Base-by-base conservation (phyloP, 2,797 vertebrate species). In the Manis javanica region DNA sequence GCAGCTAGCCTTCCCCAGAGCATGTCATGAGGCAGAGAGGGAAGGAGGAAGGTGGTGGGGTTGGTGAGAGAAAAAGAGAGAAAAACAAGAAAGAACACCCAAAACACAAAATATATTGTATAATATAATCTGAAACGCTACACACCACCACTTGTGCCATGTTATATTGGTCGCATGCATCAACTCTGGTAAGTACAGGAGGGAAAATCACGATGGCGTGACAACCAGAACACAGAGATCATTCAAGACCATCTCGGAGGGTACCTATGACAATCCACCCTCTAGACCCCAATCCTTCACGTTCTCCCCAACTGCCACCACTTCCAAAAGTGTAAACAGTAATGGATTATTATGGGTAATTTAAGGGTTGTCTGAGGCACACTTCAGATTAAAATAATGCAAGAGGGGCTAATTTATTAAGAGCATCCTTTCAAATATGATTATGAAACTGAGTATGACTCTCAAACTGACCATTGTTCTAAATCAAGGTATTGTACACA, bases 401-500 rank as follows among this genome's bases (percentile, higher is more conserved):
- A 68, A 93, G 4, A 83, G 29, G 39, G 8, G 12, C 69, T 83
- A 97, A 66, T n/a, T 29, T 63, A 57, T 13, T 3, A 51, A 84
- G 66, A 79, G 29, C 7, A 24, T 66, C 57, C 34, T 87, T 81
- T 84, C 59, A 95, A 95, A 68, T 39, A 57, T 31, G 23, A 78
- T 26, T 77, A 63, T 85, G n/a, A 71, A 90, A 55, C 23, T 55
- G 51, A 86, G 55, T 82, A 61, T 49, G 18, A 74, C 31, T 77
- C 51, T 84, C 63, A 66, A 81, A 55, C 13, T 57, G 59, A 88
- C 29, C 37, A 69, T 7, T 2, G 1, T 79, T 93, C 23, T 91
- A 87, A 95, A 91, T 68, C 11, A 66, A 59, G 29, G 9, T 34
- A 87, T 69, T 75, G 78, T 68, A 87, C n/a, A 90, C 49, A 79